Conservation (phyloP, 2,113 vertebrate species). For the Nesoenas mayeri region DNA sequence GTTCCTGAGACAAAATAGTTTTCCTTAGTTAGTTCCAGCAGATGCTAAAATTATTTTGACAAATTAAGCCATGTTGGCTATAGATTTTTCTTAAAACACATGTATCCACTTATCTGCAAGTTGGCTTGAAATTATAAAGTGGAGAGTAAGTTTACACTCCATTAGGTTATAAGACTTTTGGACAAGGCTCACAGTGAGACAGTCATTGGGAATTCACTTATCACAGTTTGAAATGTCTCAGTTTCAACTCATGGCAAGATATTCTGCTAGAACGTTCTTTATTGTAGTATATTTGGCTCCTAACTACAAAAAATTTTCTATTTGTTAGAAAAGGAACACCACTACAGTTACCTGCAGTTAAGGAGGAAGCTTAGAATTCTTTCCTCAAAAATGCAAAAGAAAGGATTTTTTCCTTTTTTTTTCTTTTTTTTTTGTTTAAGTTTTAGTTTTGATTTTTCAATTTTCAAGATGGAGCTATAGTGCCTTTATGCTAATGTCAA, state of each 20-base stretch:
- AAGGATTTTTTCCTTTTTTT: neutral
- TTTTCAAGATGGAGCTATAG: neutral
- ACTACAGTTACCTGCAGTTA: neutral
- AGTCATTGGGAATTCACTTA: slow-evolving; percentile 4
- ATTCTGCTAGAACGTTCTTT: neutral
- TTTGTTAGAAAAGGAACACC: neutral
- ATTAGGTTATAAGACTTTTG: slow-evolving; percentile 18
- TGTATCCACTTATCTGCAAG: neutral
- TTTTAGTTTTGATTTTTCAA: neutral
- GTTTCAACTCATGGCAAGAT: neutral
- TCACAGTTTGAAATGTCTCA: slow-evolving; percentile 1
- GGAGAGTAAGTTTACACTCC: neutral
- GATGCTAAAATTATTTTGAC: slow-evolving; percentile 18
- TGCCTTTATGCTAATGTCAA: neutral
- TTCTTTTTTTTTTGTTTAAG: neutral
- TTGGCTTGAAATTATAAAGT: slow-evolving; percentile 16
- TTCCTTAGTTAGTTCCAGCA: neutral
- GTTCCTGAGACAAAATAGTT: neutral
- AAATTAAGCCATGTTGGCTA: neutral
- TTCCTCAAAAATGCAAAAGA: neutral
- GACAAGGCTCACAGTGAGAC: neutral
- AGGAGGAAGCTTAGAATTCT: neutral
- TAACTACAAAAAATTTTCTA: neutral
- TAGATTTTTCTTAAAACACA: neutral
- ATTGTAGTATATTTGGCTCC: neutral